Evolutionary conservation across 2,888 invertebrate genomes (phyloP).

Genomic region (Tinea trinotella): DNA sequence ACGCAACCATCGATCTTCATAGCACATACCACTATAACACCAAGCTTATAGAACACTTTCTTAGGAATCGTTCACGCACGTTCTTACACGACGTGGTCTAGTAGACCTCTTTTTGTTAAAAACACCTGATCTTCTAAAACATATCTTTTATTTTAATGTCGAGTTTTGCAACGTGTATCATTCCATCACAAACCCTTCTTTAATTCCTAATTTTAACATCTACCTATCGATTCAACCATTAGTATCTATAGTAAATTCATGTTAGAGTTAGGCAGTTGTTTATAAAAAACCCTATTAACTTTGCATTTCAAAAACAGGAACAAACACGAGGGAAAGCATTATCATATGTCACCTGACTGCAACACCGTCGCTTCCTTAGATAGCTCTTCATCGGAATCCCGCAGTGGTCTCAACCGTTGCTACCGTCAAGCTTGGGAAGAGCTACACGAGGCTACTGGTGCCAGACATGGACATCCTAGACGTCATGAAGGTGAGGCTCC

Average conservation of each 20-base stretch:
- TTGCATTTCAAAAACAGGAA: too few species aligned
- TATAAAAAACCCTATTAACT: neutral
- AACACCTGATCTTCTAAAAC: neutral
- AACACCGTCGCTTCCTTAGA: slow-evolving; percentile 93
- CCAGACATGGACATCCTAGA: slow-evolving; percentile 81
- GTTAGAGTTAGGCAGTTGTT: slow-evolving; percentile 64
- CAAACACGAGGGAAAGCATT: slow-evolving; percentile 82
- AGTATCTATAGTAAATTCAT: neutral
- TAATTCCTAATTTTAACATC: neutral
- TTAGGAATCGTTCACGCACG: neutral
- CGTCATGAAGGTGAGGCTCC: slow-evolving; percentile 73
- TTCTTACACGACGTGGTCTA: neutral
- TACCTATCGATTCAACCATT: neutral
- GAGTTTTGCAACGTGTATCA: neutral
- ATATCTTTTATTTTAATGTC: neutral
- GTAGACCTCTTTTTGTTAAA: neutral
- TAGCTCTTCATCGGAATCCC: slow-evolving; percentile 88
- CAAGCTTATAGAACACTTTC: neutral
- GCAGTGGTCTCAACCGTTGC: slow-evolving; percentile 87
- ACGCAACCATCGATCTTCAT: neutral
- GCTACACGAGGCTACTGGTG: slow-evolving; percentile 84
- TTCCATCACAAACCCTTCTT: neutral
- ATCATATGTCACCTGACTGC: slow-evolving; percentile 91
- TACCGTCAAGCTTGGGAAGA: slow-evolving; percentile 96
- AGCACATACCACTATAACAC: neutral